Evolutionary conservation across 2,888 invertebrate genomes (phyloP), one percentile per base, ranked within the genome.

Genomic region (Zaprionus obscuricornis): DNA sequence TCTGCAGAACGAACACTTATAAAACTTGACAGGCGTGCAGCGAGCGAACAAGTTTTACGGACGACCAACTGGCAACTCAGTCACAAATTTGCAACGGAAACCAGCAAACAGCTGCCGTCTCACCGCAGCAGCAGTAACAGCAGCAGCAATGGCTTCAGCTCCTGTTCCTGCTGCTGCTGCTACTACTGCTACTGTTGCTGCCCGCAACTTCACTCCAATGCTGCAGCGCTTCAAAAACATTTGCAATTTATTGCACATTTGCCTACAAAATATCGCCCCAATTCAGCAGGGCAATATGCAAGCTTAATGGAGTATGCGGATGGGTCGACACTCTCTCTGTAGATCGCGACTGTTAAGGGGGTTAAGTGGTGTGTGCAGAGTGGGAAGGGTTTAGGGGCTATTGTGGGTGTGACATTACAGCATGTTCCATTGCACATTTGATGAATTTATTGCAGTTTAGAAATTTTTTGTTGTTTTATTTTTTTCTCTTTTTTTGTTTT

Each of bases 401-500:
- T 56, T 66, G 86, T 86, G 86, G 87, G 87, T 70, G 87, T 86
- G 87, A 86, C 81, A 86, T 85, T 86, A 85, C 87, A 86, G 85
- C 82, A 83, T 83, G 82, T 84, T 85, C 81, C 87, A 88, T 88
- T 88, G 88, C 87, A 84, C 87, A 88, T 88, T 83, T 89, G 89
- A 89, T 86, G 88, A 89, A 88, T 88, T 88, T 88, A 88, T 88
- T 86, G 89, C 88, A 85, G 79, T 88, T 87, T 88, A 86, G 88
- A 88, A 88, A 78, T 86, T 88, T 76, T 58, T 20, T 31, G n/a
- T 18, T 68, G 68, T 75, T 62, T 20, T 29, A 14, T 10, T 14
- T 29, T 24, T 10, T 24, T 7, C 14, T 33, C 17, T 11, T 27
- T 14, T 31, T 13, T 43, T 2, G 3, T 16, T 26, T 85, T 85